Conservation (phyloP, 1,140 invertebrate genomes). For the Meloidogyne chitwoodi region DNA sequence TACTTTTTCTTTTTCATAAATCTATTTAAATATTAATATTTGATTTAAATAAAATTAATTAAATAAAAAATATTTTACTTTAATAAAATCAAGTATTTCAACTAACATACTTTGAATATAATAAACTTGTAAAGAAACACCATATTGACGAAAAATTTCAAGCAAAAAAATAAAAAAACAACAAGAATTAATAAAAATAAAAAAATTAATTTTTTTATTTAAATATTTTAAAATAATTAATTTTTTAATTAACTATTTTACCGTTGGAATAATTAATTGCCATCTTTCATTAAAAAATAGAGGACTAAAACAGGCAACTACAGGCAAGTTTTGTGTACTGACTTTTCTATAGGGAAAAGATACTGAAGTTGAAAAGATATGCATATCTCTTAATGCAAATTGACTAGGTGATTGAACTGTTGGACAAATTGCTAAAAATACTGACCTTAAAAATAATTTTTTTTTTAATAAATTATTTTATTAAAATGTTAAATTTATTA, state of each 20-base stretch:
- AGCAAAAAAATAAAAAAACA: constrained; percentile 1
- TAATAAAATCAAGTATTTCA: constrained; percentile 47
- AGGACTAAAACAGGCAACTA: constrained; percentile 54
- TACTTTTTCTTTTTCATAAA: constrained; percentile 33
- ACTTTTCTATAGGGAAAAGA: constrained; percentile 14
- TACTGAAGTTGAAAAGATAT: constrained; percentile 31
- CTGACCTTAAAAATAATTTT: constrained; percentile 21
- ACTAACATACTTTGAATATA: constrained; percentile 57
- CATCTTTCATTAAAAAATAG: constrained; percentile 56
- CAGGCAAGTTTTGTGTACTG: constrained; percentile 3
- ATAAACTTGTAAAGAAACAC: constrained; percentile 53
- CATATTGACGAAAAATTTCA: constrained; percentile 51
- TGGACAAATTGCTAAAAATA: constrained; percentile 39
- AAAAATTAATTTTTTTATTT: too few species aligned
- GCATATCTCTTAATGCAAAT: constrained; percentile 30
- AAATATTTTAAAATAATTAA: too few species aligned
- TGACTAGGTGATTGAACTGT: constrained; percentile 26
- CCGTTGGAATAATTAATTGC: constrained; percentile 52
- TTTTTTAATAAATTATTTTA: too few species aligned
- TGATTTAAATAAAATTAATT: too few species aligned
- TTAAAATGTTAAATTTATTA: too few species aligned
- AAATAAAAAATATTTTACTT: not conserved
- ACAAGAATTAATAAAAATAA: too few species aligned
- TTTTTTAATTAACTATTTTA: not conserved
- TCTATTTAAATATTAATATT: constrained; percentile 27